phyloP scores from a whole-genome alignment of 2,797 vertebrate species.

The Echeneis naucrates region DNA sequence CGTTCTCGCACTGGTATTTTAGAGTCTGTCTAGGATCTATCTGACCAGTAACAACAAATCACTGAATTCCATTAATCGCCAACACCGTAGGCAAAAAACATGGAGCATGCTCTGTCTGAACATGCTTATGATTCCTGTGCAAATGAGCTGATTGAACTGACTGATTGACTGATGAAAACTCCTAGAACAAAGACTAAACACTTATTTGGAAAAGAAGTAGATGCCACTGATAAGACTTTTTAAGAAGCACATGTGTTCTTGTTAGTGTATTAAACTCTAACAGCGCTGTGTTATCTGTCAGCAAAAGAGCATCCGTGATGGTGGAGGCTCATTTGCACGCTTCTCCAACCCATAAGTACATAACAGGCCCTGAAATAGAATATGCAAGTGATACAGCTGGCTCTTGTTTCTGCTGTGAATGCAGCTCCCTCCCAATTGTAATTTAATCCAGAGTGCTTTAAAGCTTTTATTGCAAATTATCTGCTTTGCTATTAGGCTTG shows the following conservation, averaged over 20 bases:
- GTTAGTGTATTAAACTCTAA: constrained; percentile 63
- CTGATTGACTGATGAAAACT: constrained; percentile 52
- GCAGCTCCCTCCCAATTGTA: constrained; percentile 55
- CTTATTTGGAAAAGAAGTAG: constrained; percentile 56
- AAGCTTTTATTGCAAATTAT: constrained; percentile 72
- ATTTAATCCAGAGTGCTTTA: constrained; percentile 70
- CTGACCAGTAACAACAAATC: constrained; percentile 8
- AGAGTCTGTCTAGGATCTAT: background rate
- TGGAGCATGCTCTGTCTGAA: constrained; percentile 16
- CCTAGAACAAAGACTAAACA: constrained; percentile 53
- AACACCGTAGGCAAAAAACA: constrained; percentile 32
- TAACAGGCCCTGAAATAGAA: constrained; percentile 54
- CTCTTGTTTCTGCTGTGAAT: constrained; percentile 60
- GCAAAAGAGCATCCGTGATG: constrained; percentile 25
- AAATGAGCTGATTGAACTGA: constrained; percentile 36
- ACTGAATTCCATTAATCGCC: constrained; percentile 14
- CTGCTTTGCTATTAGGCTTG: constrained; percentile 56
- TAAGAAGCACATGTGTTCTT: constrained; percentile 63
- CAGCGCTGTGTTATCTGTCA: constrained; percentile 49
- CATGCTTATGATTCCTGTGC: constrained; percentile 11
- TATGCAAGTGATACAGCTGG: constrained; percentile 29
- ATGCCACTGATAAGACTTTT: constrained; percentile 69
- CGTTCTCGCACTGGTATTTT: background rate
- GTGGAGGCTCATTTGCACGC: constrained; percentile 34
- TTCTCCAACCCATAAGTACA: constrained; percentile 36